Percentiles rank a stretch among this genome's conserved stretches.
These are phyloP conservation scores for Bucco capensis DNA, from an alignment of 2,113 vertebrate genomes.

Conservation along the genomic window DNA sequence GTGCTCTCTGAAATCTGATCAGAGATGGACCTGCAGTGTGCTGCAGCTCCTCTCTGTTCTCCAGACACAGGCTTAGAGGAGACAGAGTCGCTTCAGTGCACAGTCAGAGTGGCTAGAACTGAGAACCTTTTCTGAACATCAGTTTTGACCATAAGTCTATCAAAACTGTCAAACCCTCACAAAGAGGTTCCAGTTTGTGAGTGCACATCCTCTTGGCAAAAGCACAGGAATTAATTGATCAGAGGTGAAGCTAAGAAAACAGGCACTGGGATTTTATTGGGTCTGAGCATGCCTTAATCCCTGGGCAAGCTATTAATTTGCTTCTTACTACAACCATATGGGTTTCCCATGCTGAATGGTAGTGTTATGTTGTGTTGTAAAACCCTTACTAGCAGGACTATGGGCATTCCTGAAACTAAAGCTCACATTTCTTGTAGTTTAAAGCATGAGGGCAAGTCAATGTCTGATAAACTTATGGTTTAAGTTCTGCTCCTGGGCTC, in stretches of 20 bases:
- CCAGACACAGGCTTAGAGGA: not conserved
- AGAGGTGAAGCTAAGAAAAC: not conserved
- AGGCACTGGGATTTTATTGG: not conserved
- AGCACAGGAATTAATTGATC: not conserved
- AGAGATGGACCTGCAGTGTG: not conserved
- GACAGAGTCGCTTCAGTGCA: not conserved
- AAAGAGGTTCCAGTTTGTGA: not conserved
- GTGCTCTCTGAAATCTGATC: not conserved
- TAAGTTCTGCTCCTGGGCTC: not conserved
- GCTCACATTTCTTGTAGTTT: not conserved
- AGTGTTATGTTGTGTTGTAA: not conserved
- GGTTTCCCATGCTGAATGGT: not conserved
- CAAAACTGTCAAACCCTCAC: not conserved
- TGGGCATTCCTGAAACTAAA: not conserved
- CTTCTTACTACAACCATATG: not conserved
- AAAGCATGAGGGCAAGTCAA: not conserved
- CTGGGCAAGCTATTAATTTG: slow-evolving; percentile 2
- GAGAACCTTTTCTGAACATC: not conserved
- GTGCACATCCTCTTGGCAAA: not conserved
- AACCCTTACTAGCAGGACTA: not conserved
- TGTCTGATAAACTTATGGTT: not conserved
- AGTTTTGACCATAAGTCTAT: not conserved
- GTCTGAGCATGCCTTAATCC: not conserved
- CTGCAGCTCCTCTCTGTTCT: not conserved
- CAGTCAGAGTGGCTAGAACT: not conserved